A percentile compares a stretch with the other conserved stretches of the same genome.
Evolutionary conservation across 2,113 vertebrate genomes (phyloP).

Genomic region (Alaudala cheleensis): DNA sequence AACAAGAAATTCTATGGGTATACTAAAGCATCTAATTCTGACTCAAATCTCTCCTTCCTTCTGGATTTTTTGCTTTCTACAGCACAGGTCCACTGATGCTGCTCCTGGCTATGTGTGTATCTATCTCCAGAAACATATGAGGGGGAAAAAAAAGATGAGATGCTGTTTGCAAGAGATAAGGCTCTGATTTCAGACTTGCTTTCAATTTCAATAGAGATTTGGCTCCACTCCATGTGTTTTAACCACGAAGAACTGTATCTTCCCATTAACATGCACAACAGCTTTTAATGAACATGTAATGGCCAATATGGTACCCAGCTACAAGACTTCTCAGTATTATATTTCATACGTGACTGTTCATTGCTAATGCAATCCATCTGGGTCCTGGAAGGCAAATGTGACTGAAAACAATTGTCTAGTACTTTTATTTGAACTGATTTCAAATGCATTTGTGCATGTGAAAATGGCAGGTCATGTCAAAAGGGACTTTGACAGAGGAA

Average conservation of each 20-base stretch:
- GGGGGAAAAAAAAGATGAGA: neutral
- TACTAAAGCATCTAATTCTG: neutral
- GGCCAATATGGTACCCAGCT: neutral
- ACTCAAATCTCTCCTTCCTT: neutral
- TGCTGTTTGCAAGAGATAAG: neutral
- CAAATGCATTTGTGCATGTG: neutral
- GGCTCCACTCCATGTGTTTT: neutral
- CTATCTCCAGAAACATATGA: neutral
- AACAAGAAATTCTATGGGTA: neutral
- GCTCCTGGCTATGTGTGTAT: neutral
- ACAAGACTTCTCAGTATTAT: neutral
- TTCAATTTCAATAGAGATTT: neutral
- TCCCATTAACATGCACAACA: neutral
- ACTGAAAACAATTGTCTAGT: neutral
- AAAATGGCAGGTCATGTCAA: neutral
- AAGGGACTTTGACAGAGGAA: neutral
- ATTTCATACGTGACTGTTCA: neutral
- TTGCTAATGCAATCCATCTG: neutral
- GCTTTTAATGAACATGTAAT: neutral
- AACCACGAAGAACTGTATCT: neutral
- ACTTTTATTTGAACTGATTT: neutral
- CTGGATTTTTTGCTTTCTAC: neutral
- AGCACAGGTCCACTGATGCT: neutral
- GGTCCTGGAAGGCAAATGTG: neutral
- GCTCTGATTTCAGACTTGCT: neutral